A percentile compares a stretch with the other conserved stretches of the same genome.
Evolutionary conservation across 23 tunicate genomes (phyloP).

Genomic region (Halocynthia roretzi): DNA sequence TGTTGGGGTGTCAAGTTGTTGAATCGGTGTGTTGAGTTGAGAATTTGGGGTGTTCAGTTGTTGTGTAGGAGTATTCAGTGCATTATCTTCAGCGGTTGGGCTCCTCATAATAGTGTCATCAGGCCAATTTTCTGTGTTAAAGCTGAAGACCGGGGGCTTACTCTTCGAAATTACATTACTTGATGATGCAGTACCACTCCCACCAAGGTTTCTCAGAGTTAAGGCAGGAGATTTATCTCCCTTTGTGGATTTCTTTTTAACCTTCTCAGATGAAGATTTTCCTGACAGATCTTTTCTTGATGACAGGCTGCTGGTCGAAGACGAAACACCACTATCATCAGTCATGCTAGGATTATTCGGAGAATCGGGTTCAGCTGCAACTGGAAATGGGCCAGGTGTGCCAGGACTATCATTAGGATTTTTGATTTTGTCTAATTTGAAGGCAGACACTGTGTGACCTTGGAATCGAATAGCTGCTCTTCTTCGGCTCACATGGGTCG

Average conservation of each 20-base stretch:
- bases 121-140: slow-evolving; percentile 43
- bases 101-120: slow-evolving; percentile 27
- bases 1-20: slow-evolving; percentile 43
- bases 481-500: slow-evolving; percentile 49
- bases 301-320: background rate
- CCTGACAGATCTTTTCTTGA: too few relatives aligned
- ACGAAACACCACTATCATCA: background rate
- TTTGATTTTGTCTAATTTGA: slow-evolving; percentile 18
- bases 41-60: slow-evolving; percentile 16
- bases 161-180: background rate
- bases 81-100: slow-evolving; percentile 29
- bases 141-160: slow-evolving; percentile 43
- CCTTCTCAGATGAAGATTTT: too few relatives aligned
- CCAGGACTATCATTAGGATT: slow-evolving; percentile 37
- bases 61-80: slow-evolving; percentile 54
- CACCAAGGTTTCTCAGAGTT: background rate
- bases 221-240: slow-evolving; percentile 11
- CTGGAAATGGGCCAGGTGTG: slow-evolving; percentile 14
- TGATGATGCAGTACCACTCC: background rate
- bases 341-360: background rate
- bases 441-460: slow-evolving; percentile 34
- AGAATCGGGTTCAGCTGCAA: background rate
- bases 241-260: too few relatives aligned
- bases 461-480: slow-evolving; percentile 57
- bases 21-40: slow-evolving; percentile 15